Evolutionary conservation across 64 coral and sea anemone genomes (phyloP).

Genomic region (Exaiptasia diaphana): DNA sequence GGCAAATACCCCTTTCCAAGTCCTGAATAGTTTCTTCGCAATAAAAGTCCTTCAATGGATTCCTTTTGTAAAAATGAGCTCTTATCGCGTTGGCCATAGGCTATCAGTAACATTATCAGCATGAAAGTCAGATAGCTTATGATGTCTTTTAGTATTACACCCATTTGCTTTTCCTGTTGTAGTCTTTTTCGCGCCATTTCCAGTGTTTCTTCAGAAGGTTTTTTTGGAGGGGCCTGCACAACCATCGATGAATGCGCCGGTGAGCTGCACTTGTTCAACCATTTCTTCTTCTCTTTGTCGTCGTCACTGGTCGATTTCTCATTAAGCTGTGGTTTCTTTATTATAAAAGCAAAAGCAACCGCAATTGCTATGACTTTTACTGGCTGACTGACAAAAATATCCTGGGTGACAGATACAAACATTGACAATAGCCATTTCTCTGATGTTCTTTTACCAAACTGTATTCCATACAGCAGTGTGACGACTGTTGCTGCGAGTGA

Average conservation of each 20-base stretch:
- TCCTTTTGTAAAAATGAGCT: constrained; percentile 52
- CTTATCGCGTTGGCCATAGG: constrained; percentile 70
- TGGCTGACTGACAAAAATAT: constrained; percentile 88
- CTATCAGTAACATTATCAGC: constrained; percentile 75
- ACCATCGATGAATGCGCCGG: not conserved
- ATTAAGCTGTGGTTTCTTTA: constrained; percentile 67
- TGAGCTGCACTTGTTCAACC: not conserved
- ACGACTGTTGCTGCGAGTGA: constrained; percentile 49
- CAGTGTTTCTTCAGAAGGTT: constrained; percentile 47
- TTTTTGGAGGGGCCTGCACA: constrained; percentile 4
- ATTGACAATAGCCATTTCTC: constrained; percentile 87
- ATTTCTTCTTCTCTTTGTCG: not conserved
- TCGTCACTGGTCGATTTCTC: not conserved
- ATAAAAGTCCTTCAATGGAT: constrained; percentile 40
- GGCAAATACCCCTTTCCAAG: not conserved
- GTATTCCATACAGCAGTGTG: constrained; percentile 69
- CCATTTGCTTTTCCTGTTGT: constrained; percentile 68
- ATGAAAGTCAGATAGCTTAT: constrained; percentile 61
- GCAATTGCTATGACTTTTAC: constrained; percentile 77
- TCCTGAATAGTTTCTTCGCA: not conserved
- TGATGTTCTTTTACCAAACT: constrained; percentile 76
- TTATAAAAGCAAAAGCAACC: constrained; percentile 61
- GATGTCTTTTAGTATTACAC: constrained; percentile 55
- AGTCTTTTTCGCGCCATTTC: constrained; percentile 53
- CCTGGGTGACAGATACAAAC: constrained; percentile 78